Evolutionary conservation across 64 coral and sea anemone species (phyloP).

Genomic region (Pocillopora verrucosa): DNA sequence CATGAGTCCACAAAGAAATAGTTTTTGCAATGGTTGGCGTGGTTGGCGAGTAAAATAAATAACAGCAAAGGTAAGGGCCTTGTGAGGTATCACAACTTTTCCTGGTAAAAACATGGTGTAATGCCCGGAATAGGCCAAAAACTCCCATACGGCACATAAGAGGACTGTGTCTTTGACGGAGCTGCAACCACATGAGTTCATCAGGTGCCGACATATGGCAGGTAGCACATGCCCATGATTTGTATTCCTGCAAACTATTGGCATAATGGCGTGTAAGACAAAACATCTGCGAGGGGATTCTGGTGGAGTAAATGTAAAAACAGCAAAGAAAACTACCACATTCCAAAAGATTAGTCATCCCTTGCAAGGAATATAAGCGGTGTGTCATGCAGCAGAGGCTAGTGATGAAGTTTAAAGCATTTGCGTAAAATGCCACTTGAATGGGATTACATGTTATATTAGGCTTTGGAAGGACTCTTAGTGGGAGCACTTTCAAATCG

Average conservation of each 20-base stretch:
- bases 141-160: conserved; percentile 34
- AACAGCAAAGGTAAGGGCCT: neutral
- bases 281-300: too few relatives aligned
- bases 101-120: neutral
- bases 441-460: neutral
- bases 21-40: neutral
- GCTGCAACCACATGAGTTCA: conserved; percentile 7
- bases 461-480: neutral
- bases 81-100: neutral
- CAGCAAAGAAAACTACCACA: conserved; percentile 2
- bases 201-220: neutral
- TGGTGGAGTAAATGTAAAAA: neutral
- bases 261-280: too few relatives aligned
- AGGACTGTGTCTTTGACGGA: neutral
- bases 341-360: conserved; percentile 3
- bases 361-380: neutral
- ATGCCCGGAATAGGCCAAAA: conserved; percentile 21
- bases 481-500: neutral
- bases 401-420: neutral
- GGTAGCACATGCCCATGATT: too few relatives aligned
- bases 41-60: neutral
- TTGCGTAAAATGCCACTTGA: neutral
- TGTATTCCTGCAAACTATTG: too few relatives aligned
- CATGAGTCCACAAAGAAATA: neutral
- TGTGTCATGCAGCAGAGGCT: neutral